These are phyloP conservation scores for Tinea trinotella DNA, from an alignment of 2,888 invertebrate species.

Conservation along the genomic window DNA sequence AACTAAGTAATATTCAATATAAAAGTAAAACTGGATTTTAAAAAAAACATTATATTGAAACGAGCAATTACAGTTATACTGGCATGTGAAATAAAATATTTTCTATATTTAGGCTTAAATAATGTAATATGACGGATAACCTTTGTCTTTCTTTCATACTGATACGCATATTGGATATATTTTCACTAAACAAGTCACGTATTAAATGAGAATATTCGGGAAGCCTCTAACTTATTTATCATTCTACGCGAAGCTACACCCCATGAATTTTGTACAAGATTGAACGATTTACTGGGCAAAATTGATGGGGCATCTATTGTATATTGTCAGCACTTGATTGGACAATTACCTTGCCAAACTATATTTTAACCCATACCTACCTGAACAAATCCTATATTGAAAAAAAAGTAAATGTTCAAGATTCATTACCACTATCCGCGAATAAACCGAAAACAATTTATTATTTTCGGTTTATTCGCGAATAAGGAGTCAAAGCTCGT, in stretches of 20 bases:
- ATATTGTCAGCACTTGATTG: constrained; percentile 59
- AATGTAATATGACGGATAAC: constrained; percentile 59
- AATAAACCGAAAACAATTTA: too few species aligned
- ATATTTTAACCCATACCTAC: too few species aligned
- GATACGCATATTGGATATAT: constrained; percentile 61
- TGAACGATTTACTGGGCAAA: constrained; percentile 69
- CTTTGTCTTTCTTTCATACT: constrained; percentile 47
- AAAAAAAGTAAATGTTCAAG: too few species aligned
- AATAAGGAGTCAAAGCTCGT: too few species aligned
- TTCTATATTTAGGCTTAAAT: constrained; percentile 27
- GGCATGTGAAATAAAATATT: background rate
- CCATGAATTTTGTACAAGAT: constrained; percentile 73
- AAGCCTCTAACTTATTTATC: constrained; percentile 69
- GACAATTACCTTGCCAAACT: constrained; percentile 30
- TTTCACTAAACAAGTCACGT: constrained; percentile 69
- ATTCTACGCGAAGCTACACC: constrained; percentile 66
- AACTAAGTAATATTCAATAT: too few species aligned
- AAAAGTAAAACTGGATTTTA: too few species aligned
- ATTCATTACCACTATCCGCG: too few species aligned
- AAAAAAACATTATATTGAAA: too few species aligned
- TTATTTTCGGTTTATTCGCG: too few species aligned
- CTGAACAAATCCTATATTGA: too few species aligned
- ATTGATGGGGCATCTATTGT: constrained; percentile 70
- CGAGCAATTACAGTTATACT: background rate
- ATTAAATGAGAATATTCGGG: constrained; percentile 72